Evolutionary conservation across 2,888 invertebrate genomes (phyloP).

Genomic region (Ceramica pisi): DNA sequence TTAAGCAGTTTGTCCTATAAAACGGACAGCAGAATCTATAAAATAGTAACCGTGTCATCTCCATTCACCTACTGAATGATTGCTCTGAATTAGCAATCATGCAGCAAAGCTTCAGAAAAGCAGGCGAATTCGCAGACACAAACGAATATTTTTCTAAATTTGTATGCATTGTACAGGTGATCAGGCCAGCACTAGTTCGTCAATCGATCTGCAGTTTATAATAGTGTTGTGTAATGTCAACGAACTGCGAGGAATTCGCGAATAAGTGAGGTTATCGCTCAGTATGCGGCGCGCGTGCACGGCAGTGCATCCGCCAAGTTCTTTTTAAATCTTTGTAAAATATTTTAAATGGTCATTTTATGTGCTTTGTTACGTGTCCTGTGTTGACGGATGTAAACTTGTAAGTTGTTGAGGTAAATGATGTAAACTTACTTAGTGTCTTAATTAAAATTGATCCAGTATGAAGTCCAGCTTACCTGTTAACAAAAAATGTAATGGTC

Average conservation of each 20-base stretch:
- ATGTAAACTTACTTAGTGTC: slow-evolving; percentile 24
- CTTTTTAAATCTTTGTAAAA: slow-evolving; percentile 45
- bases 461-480: slow-evolving; percentile 32
- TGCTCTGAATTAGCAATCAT: no score
- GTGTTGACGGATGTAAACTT: slow-evolving; percentile 7
- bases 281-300: slow-evolving; percentile 57
- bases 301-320: slow-evolving; percentile 67
- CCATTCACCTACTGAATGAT: not conserved
- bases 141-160: slow-evolving; percentile 16
- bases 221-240: slow-evolving; percentile 54
- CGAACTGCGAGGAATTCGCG: slow-evolving; percentile 67
- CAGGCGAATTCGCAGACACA: not conserved
- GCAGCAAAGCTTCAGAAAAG: not conserved
- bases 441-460: not conserved
- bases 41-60: not conserved
- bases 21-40: not conserved
- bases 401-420: not conserved
- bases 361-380: not conserved
- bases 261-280: slow-evolving; percentile 60
- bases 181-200: slow-evolving; percentile 29
- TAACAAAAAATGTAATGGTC: slow-evolving; percentile 2
- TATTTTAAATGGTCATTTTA: slow-evolving; percentile 28
- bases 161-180: slow-evolving; percentile 44
- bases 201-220: slow-evolving; percentile 50
- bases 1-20: no score